phyloP scores from a whole-genome alignment of 2,797 vertebrate genomes.

The Tadarida brasiliensis region DNA sequence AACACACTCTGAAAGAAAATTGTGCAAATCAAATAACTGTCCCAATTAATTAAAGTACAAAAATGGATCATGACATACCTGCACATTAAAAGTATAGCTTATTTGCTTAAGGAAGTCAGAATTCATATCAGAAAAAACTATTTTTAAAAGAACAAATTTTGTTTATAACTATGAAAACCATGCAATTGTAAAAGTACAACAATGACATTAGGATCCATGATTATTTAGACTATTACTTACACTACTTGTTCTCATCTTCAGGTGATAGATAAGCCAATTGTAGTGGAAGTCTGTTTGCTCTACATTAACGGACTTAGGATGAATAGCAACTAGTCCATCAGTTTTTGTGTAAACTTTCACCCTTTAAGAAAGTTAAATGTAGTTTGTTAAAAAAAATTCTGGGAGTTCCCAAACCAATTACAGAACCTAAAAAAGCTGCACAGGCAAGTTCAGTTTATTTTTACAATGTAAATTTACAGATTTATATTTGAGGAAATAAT shows the following conservation, averaged over 20 bases:
- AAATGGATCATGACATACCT: not conserved
- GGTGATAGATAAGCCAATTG: constrained; percentile 98
- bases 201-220: not conserved
- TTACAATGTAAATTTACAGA: not conserved
- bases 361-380: constrained; percentile 84
- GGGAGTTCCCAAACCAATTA: not conserved
- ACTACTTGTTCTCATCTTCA: constrained; percentile 98
- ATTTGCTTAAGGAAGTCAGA: not conserved
- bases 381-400: constrained; percentile 32
- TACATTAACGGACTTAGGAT: constrained; percentile 98
- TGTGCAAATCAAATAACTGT: constrained; percentile 1
- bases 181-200: not conserved
- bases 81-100: not conserved
- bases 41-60: constrained; percentile 47
- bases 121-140: not conserved
- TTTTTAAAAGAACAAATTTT: not conserved
- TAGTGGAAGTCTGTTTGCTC: constrained; percentile 96
- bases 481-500: constrained; percentile 7
- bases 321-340: constrained; percentile 96
- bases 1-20: constrained; percentile 24
- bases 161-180: not conserved
- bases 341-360: constrained; percentile 97
- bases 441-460: constrained; percentile 26
- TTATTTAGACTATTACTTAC: constrained; percentile 88
- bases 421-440: not conserved